Conservation (phyloP, 2,888 invertebrate genomes). For the Eupithecia dodoneata region DNA sequence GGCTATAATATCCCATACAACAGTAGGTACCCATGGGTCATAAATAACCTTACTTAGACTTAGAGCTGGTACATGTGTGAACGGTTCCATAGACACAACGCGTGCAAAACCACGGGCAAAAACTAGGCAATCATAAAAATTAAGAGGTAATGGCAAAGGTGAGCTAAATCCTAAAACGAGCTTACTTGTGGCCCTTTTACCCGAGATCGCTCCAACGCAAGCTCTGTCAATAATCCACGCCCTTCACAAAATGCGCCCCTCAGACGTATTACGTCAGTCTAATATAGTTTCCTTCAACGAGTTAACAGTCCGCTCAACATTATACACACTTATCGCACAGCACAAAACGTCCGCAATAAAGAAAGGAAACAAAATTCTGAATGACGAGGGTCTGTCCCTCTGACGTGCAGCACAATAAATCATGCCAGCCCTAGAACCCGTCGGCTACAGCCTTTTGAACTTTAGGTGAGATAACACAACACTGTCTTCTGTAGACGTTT, state of each 20-base stretch:
- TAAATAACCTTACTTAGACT: too few relatives aligned
- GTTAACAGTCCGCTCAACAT: background rate
- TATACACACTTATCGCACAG: background rate
- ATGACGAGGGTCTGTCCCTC: conserved; percentile 40
- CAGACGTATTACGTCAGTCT: background rate
- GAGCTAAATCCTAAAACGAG: too few relatives aligned
- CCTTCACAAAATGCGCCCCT: background rate
- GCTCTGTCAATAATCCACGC: background rate
- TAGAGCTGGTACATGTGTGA: too few relatives aligned
- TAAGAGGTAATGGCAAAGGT: too few relatives aligned
- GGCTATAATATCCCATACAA: too few relatives aligned
- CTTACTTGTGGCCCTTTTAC: too few relatives aligned
- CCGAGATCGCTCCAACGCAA: too few relatives aligned
- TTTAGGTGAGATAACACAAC: conserved; percentile 13
- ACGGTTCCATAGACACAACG: too few relatives aligned
- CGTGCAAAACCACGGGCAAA: too few relatives aligned
- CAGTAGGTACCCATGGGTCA: too few relatives aligned
- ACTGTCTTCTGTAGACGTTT: background rate
- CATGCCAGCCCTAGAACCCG: conserved; percentile 33
- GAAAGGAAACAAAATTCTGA: conserved; percentile 37
- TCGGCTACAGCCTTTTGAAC: conserved; percentile 39
- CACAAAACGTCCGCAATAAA: conserved; percentile 32
- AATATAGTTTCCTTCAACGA: background rate
- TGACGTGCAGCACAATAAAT: conserved; percentile 43
- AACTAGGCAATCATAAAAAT: too few relatives aligned